Evolutionary conservation across 2,888 invertebrate genomes (phyloP), one percentile per base, ranked within the genome.

Genomic region (Andrena trimmerana): DNA sequence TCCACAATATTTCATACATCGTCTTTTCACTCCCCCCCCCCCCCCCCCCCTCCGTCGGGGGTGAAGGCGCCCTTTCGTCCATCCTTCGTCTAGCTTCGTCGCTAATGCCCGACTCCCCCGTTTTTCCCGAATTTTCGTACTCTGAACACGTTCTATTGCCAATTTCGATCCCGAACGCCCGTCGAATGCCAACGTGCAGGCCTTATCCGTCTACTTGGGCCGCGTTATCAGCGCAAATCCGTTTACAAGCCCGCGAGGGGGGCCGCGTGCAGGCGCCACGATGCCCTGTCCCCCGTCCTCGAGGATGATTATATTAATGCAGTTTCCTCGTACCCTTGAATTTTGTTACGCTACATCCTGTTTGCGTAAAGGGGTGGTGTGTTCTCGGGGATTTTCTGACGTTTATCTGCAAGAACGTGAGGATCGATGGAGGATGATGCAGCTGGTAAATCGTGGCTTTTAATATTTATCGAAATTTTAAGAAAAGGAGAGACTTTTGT

Each of bases 131-230:
- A 88, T 84, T 87, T 81, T 67, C 69, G 90, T 77, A 90, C 81
- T 78, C 90, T 50, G 83, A 57, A 85, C 90, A 90, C 90, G 90
- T 90, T 84, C 88, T 85, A 87, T 89, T 89, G 91, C 82, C 90
- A 90, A 90, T 90, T 90, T 91, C 88, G 89, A 81, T 83, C 74
- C 82, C 72, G 79, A 76, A 88, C 88, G 89, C 81, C 29, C 50
- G 81, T 50, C 86, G 89, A 88, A 87, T 88, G 82, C 83, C 84
- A 88, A 89, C 88, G 36, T 3, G 68, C 73, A 68, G 73, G 79
- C 80, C 87, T 86, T 84, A 87, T 87, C 84, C 87, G 62, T 86
- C 72, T 65, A 65, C 77, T 77, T 68, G 79, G 71, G 54, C 77
- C 82, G 76, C 78, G 85, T 86, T 89, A 86, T 88, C 86, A 76